Evolutionary conservation across 2,797 vertebrate genomes (phyloP).

Genomic region (Diceros bicornis): DNA sequence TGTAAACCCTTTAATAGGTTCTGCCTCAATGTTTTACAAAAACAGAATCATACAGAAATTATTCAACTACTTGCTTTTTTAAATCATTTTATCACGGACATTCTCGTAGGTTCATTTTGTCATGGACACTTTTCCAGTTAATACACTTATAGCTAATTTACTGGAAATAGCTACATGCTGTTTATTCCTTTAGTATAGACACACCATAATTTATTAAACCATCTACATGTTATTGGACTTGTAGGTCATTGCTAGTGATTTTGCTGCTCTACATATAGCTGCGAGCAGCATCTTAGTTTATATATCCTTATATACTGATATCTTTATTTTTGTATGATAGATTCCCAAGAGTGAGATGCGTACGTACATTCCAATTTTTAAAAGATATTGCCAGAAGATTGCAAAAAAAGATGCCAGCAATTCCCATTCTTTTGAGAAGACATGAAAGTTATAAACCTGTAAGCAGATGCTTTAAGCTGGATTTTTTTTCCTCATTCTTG

Average conservation of each 20-base stretch:
- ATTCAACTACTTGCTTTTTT: not conserved
- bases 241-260: not conserved
- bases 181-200: not conserved
- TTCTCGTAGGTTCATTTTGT: too few species aligned
- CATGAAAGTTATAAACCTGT: not conserved
- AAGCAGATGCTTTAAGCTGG: not conserved
- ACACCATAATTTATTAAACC: not conserved
- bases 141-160: not conserved
- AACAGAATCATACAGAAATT: not conserved
- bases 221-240: not conserved
- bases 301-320: not conserved
- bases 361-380: constrained; percentile 5
- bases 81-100: not conserved
- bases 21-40: not conserved
- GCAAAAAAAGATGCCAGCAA: not conserved
- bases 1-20: not conserved
- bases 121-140: not conserved
- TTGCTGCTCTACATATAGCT: not conserved
- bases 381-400: not conserved
- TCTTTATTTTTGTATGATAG: not conserved
- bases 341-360: not conserved
- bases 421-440: not conserved
- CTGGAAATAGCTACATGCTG: not conserved
- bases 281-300: not conserved
- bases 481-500: not conserved